Evolutionary conservation across 2,113 vertebrate species (phyloP), one percentile per base, ranked within the genome.

Genomic region (Phasianus colchicus): DNA sequence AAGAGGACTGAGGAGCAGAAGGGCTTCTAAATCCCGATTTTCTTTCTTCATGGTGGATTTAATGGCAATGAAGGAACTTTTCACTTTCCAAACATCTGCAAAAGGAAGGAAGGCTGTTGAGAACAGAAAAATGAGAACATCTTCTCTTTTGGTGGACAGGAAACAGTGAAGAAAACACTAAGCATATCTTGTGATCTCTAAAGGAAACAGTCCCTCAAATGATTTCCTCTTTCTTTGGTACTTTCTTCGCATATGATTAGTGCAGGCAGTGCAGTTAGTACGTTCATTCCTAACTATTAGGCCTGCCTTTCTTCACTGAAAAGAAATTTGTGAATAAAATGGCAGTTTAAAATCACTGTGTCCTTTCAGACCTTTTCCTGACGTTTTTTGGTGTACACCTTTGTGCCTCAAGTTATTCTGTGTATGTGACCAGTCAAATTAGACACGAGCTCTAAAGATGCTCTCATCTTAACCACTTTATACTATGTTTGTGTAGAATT

Each of bases 1-100:
- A 88, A 80, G 40, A 29, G 8, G 17, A 61, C 4, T 38, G 29
- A 70, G 47, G 30, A 61, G 42, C 10, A 72, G 8, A 81, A 67
- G 4, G 19, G 9, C 2, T 13, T 86, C 45, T 73, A 24, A 25
- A 25, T 11, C 48, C 48, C 13, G 43, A 55, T 4, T 66, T 58
- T 11, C n/a, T 73, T 36, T 36, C 8, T 38, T 84, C 24, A 8
- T 14, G 40, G 6, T 71, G 36, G 21, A 50, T 90, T 79, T 32
- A 43, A 43, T 11, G 65, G 10, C 12, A 84, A 40, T 57, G 48
- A 29, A n/a, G 19, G 6, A 13, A 9, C 38, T 87, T 92, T 30
- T 20, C 43, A 58, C 29, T 6, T 21, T 78, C 7, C 4, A 7
- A 47, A 63, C 8, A 48, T 0, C 0, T 38, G 27, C 24, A 40